Evolutionary conservation across 2,888 invertebrate species (phyloP), one percentile per base, ranked within the genome.

Genomic region (Drosophila mimica): DNA sequence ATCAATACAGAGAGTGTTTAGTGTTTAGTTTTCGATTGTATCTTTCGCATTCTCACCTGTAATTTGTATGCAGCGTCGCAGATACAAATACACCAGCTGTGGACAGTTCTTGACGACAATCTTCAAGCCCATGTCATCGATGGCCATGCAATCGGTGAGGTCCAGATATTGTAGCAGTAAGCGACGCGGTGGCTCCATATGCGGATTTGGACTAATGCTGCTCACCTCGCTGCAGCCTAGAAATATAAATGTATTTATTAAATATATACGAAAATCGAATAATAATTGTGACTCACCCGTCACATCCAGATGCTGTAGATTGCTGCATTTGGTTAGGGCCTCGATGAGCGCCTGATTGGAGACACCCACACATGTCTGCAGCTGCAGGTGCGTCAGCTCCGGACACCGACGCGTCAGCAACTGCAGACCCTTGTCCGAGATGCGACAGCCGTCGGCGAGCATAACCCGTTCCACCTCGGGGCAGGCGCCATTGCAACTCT

Each of bases 101-200:
- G 98, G 97, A 93, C 98, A 98, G 86, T 97, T 97, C 77, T 97
- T 95, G 13, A 98, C 96, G 59, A 98, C 95, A 52, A 97, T 95
- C 83, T 96, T 95, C 17, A 98, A 94, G 0, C 98, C 97, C 33
- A 96, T 95, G 92, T 98, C 98, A 74, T 97, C 96, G 49, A 98
- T 95, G 25, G 95, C 95, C 68, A 95, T 95, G 91, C 98, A 98
- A 93, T 98, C 98, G 7, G 98, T 98, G 85, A 98, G 94, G 94
- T 98, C 98, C 79, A 98, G 94, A 93, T 97, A 97, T 92, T 98
- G 97, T 52, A 98, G 94, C 52, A 96, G 95, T 17, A 98, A 94
- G 60, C 96, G 94, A 65, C 96, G 93, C 0, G 95, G 94, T 8
- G 95, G 94, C 76, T 96, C 95, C 74, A 95, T 94, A 59, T 95